A percentile compares a stretch with the other conserved stretches of the same genome.
These are phyloP conservation scores for Drosophila histrio DNA, from an alignment of 2,888 invertebrate species.

Conservation along the genomic window DNA sequence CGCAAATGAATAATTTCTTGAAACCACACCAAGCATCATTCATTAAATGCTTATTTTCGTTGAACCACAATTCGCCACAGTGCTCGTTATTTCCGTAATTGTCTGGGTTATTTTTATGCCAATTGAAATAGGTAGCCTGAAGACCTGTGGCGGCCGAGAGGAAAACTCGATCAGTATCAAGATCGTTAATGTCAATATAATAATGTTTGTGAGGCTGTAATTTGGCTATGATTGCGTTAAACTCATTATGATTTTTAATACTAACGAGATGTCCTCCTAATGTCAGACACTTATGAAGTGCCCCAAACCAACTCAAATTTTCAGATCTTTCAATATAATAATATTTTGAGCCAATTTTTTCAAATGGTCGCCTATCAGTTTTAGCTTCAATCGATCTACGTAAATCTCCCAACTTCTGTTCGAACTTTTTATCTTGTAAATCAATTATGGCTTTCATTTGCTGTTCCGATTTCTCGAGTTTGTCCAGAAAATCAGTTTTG, in stretches of 20 bases:
- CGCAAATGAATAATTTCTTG: not conserved
- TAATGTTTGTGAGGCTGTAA: not conserved
- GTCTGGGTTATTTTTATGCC: not conserved
- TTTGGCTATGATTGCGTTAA: not conserved
- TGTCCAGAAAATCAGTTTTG: not conserved
- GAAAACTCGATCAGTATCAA: not conserved
- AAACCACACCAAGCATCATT: not conserved
- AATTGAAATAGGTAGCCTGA: not conserved
- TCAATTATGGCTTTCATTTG: not conserved
- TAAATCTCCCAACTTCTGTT: not conserved
- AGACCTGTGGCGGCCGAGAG: not conserved
- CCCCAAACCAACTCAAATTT: not conserved
- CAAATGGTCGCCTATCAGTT: not conserved
- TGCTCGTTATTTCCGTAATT: not conserved
- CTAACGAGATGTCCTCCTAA: slow-evolving; percentile 1
- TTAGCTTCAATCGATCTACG: not conserved
- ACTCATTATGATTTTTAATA: not conserved
- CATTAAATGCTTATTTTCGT: not conserved
- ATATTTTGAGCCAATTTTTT: slow-evolving; percentile 6
- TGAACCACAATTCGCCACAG: slow-evolving; percentile 3
- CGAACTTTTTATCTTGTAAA: not conserved
- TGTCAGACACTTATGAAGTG: not conserved
- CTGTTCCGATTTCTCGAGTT: not conserved
- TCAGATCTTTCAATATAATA: slow-evolving; percentile 3
- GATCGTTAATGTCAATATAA: slow-evolving; percentile 14